Conservation (phyloP, 1,140 invertebrate genomes). For the Myzus persicae region DNA sequence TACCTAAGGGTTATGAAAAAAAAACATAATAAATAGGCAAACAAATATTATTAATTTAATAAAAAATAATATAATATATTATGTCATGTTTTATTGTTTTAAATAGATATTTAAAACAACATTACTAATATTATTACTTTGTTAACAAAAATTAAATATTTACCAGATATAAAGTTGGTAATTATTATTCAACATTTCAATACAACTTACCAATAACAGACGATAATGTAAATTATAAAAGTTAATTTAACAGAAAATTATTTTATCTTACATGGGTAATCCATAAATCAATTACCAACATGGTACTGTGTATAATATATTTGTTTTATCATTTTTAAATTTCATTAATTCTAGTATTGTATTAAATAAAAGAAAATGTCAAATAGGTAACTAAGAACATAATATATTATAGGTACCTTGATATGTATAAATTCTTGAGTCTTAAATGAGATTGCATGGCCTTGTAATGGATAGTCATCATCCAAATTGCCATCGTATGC, state of each 20-base stretch:
- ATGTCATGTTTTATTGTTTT: no score
- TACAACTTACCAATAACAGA: not conserved
- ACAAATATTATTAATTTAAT: not conserved
- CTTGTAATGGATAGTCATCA: conserved; percentile 97
- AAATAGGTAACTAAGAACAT: not conserved
- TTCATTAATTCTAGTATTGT: not conserved
- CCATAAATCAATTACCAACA: not conserved
- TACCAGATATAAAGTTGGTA: no score
- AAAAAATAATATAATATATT: not conserved
- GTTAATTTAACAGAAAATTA: not conserved
- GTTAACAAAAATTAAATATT: not conserved
- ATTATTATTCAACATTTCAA: no score
- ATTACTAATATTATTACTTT: not conserved
- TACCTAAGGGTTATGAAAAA: no score
- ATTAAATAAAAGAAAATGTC: not conserved
- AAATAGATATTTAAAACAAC: not conserved
- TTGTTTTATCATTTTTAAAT: not conserved
- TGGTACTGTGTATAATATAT: not conserved
- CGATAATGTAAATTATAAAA: not conserved
- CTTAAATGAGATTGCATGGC: conserved; percentile 95
- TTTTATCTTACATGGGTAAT: not conserved
- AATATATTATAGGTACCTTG: conserved; percentile 76
- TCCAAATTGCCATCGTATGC: conserved; percentile 95
- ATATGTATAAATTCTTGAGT: conserved; percentile 99
- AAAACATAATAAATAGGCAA: no score